Evolutionary conservation across 1,140 invertebrate species (phyloP).

Genomic region (Brachionus rubens): DNA sequence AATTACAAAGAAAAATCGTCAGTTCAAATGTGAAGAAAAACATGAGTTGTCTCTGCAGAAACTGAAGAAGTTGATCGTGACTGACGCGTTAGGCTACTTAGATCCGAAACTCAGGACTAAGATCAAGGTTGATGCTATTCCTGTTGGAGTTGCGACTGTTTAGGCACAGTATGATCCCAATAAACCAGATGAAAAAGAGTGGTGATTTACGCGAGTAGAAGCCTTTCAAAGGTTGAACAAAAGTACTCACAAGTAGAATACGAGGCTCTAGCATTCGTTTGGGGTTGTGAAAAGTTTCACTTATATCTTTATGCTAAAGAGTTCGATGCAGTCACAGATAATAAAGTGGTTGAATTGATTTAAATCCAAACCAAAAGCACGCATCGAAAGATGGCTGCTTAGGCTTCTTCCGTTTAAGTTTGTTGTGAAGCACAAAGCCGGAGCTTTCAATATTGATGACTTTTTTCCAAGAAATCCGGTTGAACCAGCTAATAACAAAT

Average conservation of each 20-base stretch:
- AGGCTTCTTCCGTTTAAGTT: too few relatives aligned
- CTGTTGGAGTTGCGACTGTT: not conserved
- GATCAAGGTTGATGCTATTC: too few relatives aligned
- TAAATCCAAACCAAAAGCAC: not conserved
- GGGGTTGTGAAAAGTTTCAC: too few relatives aligned
- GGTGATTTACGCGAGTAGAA: too few relatives aligned
- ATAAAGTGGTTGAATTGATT: not conserved
- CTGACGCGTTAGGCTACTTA: not conserved
- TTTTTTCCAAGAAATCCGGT: not conserved
- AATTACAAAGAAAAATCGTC: not conserved
- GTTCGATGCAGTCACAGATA: not conserved
- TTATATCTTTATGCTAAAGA: too few relatives aligned
- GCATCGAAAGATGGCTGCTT: not conserved
- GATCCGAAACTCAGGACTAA: not conserved
- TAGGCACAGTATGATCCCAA: not conserved
- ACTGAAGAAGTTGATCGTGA: not conserved
- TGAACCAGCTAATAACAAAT: not conserved
- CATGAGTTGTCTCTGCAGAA: not conserved
- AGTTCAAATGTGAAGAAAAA: not conserved
- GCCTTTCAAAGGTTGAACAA: too few relatives aligned
- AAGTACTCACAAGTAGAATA: too few relatives aligned
- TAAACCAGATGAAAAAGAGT: not conserved
- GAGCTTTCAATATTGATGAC: not conserved
- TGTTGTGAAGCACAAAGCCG: too few relatives aligned
- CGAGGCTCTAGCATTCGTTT: too few relatives aligned